phyloP scores from a whole-genome alignment of 2,888 invertebrate genomes.

The Catocala fraxini region DNA sequence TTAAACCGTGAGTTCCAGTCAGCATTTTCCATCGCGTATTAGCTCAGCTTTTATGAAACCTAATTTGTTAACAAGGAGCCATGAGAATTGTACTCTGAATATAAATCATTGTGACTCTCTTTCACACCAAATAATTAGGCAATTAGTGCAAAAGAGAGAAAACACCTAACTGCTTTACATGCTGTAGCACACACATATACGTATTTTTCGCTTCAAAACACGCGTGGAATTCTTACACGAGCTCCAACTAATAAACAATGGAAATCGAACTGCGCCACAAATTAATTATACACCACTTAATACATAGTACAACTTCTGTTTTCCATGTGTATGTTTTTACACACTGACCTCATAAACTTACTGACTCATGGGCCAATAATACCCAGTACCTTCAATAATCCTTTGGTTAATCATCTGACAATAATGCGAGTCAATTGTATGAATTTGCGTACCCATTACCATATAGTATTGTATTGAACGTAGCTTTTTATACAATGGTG shows the following conservation, averaged over 20 bases:
- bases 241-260: constrained; percentile 10
- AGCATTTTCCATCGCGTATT: too few relatives aligned
- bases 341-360: constrained; percentile 34
- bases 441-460: constrained; percentile 29
- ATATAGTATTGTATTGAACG: constrained; percentile 43
- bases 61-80: too few relatives aligned
- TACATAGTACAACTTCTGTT: constrained; percentile 11
- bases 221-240: constrained; percentile 12
- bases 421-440: constrained; percentile 26
- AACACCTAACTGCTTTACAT: too few relatives aligned
- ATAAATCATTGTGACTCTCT: too few relatives aligned
- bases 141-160: too few relatives aligned
- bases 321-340: constrained; percentile 16
- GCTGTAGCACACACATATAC: background rate
- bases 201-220: background rate
- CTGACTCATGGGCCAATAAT: constrained; percentile 34
- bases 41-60: too few relatives aligned
- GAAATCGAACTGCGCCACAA: constrained; percentile 17
- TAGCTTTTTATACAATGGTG: constrained; percentile 37
- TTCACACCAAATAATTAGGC: too few relatives aligned
- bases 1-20: too few relatives aligned
- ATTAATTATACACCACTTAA: constrained; percentile 18
- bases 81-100: too few relatives aligned
- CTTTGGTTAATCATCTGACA: constrained; percentile 32
- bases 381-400: constrained; percentile 24